Evolutionary conservation across 2,113 vertebrate species (phyloP), one percentile per base, ranked within the genome.

Genomic region (Paralichthys olivaceus): DNA sequence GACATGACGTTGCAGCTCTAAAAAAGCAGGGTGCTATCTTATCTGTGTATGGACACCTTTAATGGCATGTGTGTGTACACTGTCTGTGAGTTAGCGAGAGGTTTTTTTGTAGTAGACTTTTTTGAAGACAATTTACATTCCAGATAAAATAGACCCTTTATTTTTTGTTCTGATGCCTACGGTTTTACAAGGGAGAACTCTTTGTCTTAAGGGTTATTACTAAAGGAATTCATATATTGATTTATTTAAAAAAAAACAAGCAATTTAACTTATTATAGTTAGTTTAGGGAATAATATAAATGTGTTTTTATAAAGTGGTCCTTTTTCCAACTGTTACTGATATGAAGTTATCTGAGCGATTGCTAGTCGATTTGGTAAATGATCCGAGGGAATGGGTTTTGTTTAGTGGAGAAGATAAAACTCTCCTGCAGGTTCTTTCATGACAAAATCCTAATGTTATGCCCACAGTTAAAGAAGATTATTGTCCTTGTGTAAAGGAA

Each of bases 241-340:
- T 94, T 95, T 95, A 94, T 94, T 94, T 94, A 95, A 95, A 53
- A 51, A 49, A 54, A 55, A 93, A 92, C 89, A 94, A 94, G 86
- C 90, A 94, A 95, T 95, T 94, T 95, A 95, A 95, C 93, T 95
- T 95, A 95, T 95, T 94, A 93, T 94, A 91, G 88, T 90, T 94
- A 93, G 93, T 76, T 89, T 95, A 94, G 94, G 88, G 89, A 89
- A 94, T 94, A 94, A 95, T 95, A 95, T 94, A 95, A 95, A 90
- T 64, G 56, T 91, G 87, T 91, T 93, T 92, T 92, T 83, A 92
- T 87, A 90, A 90, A 88, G 75, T 86, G 80, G 66, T 90, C 85
- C 70, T 83, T 91, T 88, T 90, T 91, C 80, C 86, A 89, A 58
- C 75, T 80, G 83, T 91, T 82, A 83, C 86, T 88, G 83, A 90